Evolutionary conservation across 2,888 invertebrate species (phyloP).

Genomic region (Ephialtes manifestator): DNA sequence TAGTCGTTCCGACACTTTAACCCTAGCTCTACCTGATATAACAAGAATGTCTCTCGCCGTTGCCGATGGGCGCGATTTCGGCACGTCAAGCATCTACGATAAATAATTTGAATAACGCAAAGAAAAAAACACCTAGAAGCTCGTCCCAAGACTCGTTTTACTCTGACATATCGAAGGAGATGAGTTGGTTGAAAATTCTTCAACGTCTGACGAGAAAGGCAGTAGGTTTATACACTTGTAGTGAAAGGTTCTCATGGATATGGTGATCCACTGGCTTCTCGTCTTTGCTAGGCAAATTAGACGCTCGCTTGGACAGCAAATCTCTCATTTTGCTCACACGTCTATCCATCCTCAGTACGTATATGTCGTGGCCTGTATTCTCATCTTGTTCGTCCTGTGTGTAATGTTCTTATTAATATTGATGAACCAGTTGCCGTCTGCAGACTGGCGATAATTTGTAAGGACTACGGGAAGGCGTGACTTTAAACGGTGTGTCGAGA

Average conservation of each 20-base stretch:
- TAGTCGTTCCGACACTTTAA: constrained; percentile 78
- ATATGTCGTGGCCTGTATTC: constrained; percentile 37
- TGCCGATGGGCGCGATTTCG: constrained; percentile 72
- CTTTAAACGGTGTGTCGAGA: constrained; percentile 66
- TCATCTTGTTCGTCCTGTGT: constrained; percentile 49
- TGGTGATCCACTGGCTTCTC: constrained; percentile 1
- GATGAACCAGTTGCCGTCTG: constrained; percentile 74
- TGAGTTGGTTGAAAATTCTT: constrained; percentile 27
- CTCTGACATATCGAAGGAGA: constrained; percentile 23
- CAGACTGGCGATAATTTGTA: constrained; percentile 75
- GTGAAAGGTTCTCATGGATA: constrained; percentile 34
- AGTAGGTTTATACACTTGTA: not conserved
- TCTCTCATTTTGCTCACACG: constrained; percentile 32
- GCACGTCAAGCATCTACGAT: constrained; percentile 52
- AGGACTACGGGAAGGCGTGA: constrained; percentile 69
- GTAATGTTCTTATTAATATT: constrained; percentile 79
- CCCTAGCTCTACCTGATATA: constrained; percentile 55
- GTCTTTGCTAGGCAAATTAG: constrained; percentile 42
- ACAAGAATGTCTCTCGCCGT: constrained; percentile 71
- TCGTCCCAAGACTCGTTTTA: constrained; percentile 40
- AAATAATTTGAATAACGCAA: constrained; percentile 46
- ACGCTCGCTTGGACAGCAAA: constrained; percentile 34
- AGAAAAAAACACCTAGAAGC: constrained; percentile 26
- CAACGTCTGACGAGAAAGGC: constrained; percentile 14
- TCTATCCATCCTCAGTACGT: constrained; percentile 32